Evolutionary conservation across 2,797 vertebrate genomes (phyloP).

Genomic region (Lagocephalus sceleratus): DNA sequence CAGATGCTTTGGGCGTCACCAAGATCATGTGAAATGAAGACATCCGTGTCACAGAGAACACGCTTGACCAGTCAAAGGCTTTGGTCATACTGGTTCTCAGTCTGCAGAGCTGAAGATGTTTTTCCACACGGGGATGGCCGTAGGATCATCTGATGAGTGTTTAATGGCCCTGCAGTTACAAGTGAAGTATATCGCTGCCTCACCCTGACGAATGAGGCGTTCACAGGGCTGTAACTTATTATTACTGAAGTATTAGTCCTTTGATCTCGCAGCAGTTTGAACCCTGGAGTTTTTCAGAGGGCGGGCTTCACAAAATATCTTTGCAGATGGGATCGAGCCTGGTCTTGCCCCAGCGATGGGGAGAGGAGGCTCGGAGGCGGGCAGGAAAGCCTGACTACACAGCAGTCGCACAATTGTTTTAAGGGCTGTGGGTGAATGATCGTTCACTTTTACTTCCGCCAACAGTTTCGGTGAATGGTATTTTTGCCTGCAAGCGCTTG

Average conservation of each 20-base stretch:
- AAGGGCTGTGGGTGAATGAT: too few species aligned
- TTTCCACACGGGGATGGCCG: conserved; percentile 45
- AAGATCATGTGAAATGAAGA: not conserved
- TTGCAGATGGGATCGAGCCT: conserved; percentile 65
- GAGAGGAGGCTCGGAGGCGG: conserved; percentile 60
- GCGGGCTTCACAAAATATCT: conserved; percentile 71
- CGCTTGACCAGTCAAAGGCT: too few species aligned
- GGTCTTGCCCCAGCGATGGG: conserved; percentile 65
- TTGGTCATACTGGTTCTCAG: not conserved
- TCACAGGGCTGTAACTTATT: conserved; percentile 62
- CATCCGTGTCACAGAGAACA: not conserved
- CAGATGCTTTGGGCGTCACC: not conserved
- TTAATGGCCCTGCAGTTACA: conserved; percentile 68
- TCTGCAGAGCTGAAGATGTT: conserved; percentile 45
- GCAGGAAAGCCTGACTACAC: conserved; percentile 38
- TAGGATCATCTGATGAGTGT: conserved; percentile 55
- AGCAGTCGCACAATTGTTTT: conserved; percentile 2
- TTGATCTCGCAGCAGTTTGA: conserved; percentile 72
- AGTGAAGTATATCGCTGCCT: conserved; percentile 53
- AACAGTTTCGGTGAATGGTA: not conserved
- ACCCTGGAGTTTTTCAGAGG: conserved; percentile 63
- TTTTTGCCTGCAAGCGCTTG: not conserved
- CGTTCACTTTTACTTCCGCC: too few species aligned
- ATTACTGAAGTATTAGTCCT: conserved; percentile 66
- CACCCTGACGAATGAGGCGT: conserved; percentile 62